Percentiles rank a stretch among this genome's conserved stretches.
Evolutionary conservation across 2,797 vertebrate genomes (phyloP).

Genomic region (Salarias fasciatus): DNA sequence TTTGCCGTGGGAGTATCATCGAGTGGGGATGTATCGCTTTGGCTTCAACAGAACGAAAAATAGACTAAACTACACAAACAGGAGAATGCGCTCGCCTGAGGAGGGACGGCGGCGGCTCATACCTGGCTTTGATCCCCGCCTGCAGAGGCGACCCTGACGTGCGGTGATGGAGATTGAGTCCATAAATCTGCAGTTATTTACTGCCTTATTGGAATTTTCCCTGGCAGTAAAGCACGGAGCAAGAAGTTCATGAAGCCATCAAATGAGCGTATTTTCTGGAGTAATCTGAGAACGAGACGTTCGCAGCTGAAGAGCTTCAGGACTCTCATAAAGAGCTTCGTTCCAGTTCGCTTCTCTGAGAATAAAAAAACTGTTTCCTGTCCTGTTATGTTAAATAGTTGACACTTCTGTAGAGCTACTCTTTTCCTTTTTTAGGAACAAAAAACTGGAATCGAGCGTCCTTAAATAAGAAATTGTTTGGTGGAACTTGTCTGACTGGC

Average conservation of each 20-base stretch:
- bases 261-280: constrained; percentile 33
- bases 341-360: constrained; percentile 40
- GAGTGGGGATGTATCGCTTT: constrained; percentile 36
- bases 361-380: constrained; percentile 17
- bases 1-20: constrained; percentile 41
- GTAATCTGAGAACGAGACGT: constrained; percentile 13
- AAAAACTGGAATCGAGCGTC: too few relatives aligned
- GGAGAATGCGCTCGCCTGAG: constrained; percentile 15
- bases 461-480: too few relatives aligned
- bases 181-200: constrained; percentile 63
- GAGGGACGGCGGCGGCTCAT: constrained; percentile 31
- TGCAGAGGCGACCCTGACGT: constrained; percentile 30
- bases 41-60: constrained; percentile 29
- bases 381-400: constrained; percentile 13
- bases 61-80: constrained; percentile 26
- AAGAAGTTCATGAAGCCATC: constrained; percentile 55
- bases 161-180: constrained; percentile 21
- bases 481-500: too few relatives aligned
- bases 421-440: neutral
- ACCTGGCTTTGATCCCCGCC: constrained; percentile 48
- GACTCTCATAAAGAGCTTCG: constrained; percentile 1
- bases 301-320: neutral
- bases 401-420: neutral
- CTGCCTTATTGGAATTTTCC: constrained; percentile 33
- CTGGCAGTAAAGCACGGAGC: constrained; percentile 30